Percentiles rank a stretch among this genome's conserved stretches.
Evolutionary conservation across 2,888 invertebrate species (phyloP).

Genomic region (Nomada hirtipes): DNA sequence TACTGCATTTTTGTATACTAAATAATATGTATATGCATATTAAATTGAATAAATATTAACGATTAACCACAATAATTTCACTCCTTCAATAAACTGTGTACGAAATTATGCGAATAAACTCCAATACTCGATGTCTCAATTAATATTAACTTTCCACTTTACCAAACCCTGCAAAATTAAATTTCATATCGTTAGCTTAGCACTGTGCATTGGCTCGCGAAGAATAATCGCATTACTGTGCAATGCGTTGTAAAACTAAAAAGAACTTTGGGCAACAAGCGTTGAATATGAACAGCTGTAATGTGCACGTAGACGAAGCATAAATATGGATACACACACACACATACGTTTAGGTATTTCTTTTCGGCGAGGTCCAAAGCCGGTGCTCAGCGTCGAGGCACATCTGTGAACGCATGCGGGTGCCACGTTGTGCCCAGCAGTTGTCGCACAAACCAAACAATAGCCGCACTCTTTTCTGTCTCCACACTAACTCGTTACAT

Average conservation of each 20-base stretch:
- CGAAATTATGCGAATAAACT: background rate
- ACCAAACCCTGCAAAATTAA: too few species aligned
- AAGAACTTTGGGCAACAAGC: conserved; percentile 2
- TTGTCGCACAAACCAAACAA: conserved; percentile 55
- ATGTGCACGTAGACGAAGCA: background rate
- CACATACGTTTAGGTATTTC: background rate
- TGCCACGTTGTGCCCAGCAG: conserved; percentile 53
- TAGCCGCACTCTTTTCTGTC: conserved; percentile 61
- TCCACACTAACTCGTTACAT: conserved; percentile 56
- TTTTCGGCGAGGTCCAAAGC: background rate
- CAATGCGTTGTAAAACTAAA: too few species aligned
- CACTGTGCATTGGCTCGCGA: too few species aligned
- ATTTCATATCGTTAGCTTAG: too few species aligned
- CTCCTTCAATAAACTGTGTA: too few species aligned
- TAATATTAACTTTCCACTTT: background rate
- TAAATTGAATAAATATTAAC: too few species aligned
- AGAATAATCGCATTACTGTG: too few species aligned
- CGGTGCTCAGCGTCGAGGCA: background rate
- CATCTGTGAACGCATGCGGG: conserved; percentile 60
- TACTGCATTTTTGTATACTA: too few species aligned
- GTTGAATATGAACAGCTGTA: background rate
- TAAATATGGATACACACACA: background rate
- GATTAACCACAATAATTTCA: too few species aligned
- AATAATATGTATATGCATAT: too few species aligned
- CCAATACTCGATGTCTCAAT: background rate